These are phyloP conservation scores for Heterochromis multidens DNA, from an alignment of 2,113 vertebrate genomes.

Conservation along the genomic window DNA sequence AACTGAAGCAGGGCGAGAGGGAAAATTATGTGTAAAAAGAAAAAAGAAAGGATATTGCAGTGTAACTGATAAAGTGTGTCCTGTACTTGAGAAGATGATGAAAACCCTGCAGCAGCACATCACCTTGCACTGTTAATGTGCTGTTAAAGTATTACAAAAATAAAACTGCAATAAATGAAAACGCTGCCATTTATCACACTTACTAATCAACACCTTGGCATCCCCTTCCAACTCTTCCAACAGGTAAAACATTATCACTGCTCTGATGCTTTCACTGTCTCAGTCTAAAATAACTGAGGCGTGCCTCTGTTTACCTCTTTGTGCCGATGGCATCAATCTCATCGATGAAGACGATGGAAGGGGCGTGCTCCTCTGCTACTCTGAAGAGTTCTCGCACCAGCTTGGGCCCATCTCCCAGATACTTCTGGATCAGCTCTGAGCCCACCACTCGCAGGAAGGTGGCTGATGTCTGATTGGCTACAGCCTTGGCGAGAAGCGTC, in stretches of 20 bases:
- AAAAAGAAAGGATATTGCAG: neutral
- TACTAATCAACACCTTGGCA: neutral
- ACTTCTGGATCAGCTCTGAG: slow-evolving; percentile 97
- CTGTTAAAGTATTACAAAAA: neutral
- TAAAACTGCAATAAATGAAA: neutral
- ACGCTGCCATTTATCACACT: neutral
- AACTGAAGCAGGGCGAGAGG: neutral
- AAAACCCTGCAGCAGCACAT: neutral
- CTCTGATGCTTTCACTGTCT: neutral
- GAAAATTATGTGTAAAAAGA: neutral
- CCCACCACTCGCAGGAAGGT: slow-evolving; percentile 96
- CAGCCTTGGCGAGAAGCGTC: slow-evolving; percentile 94
- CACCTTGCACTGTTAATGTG: neutral
- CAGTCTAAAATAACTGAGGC: neutral
- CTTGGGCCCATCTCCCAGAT: slow-evolving; percentile 93
- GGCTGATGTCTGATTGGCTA: slow-evolving; percentile 97
- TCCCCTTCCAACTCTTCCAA: neutral
- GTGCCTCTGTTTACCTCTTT: slow-evolving; percentile 80
- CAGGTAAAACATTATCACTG: neutral
- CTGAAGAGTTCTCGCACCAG: slow-evolving; percentile 93
- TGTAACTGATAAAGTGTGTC: neutral
- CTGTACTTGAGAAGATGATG: neutral
- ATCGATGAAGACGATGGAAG: slow-evolving; percentile 97
- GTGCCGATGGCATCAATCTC: slow-evolving; percentile 98
- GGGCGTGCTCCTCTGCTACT: slow-evolving; percentile 94